Conservation (phyloP, 2,888 invertebrate species). For the Strigamia crassipes region DNA sequence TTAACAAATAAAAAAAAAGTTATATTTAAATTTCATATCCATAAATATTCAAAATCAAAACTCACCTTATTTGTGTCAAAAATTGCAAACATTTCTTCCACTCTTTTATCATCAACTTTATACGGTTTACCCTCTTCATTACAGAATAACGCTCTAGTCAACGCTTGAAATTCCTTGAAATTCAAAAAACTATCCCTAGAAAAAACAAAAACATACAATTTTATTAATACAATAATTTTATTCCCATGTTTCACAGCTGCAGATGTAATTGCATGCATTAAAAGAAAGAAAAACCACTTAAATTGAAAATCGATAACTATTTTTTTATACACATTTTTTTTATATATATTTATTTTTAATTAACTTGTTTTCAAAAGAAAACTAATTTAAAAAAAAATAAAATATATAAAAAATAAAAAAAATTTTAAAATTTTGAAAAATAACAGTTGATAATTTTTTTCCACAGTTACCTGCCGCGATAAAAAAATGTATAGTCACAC, state of each 20-base stretch:
- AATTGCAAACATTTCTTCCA: slow-evolving; percentile 76
- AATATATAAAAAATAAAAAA: neutral
- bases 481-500: neutral
- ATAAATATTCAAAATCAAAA: neutral
- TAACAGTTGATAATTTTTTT: no score
- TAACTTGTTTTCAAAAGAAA: neutral
- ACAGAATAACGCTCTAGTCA: slow-evolving; percentile 83
- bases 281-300: neutral
- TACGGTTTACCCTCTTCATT: slow-evolving; percentile 85
- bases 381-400: neutral
- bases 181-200: slow-evolving; percentile 77
- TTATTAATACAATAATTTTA: neutral
- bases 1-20: neutral
- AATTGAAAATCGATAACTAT: neutral
- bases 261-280: neutral
- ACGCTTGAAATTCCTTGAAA: slow-evolving; percentile 75
- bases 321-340: no score
- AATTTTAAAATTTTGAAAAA: neutral
- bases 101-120: slow-evolving; percentile 70
- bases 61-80: slow-evolving; percentile 73
- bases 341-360: no score
- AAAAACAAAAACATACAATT: neutral
- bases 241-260: neutral
- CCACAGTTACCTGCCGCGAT: neutral
- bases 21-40: neutral